phyloP scores from a whole-genome alignment of 2,113 vertebrate genomes.

The Speoplatyrhinus poulsoni region DNA sequence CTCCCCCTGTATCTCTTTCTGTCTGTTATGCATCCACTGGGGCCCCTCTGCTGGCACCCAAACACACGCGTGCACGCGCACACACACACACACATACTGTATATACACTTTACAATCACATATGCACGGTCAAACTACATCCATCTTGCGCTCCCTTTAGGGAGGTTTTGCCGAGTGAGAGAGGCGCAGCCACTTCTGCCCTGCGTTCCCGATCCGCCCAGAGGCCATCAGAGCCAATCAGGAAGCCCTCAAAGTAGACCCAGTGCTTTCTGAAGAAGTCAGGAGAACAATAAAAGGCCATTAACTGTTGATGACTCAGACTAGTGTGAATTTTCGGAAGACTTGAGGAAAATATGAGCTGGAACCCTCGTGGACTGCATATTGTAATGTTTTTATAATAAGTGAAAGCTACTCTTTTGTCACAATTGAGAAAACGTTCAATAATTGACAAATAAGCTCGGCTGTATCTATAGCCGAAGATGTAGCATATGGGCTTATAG shows the following conservation, averaged over 20 bases:
- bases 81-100: slow-evolving; percentile 24
- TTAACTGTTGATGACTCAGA: too few species aligned
- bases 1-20: slow-evolving; percentile 56
- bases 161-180: slow-evolving; percentile 60
- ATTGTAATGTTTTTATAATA: too few species aligned
- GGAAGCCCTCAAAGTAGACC: not conserved
- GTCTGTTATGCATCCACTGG: slow-evolving; percentile 72
- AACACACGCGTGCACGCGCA: slow-evolving; percentile 28
- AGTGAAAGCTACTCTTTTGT: too few species aligned
- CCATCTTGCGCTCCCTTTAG: slow-evolving; percentile 68
- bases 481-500: too few species aligned
- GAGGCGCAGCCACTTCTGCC: slow-evolving; percentile 55
- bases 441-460: too few species aligned
- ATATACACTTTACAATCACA: slow-evolving; percentile 11
- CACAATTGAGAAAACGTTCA: too few species aligned
- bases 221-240: slow-evolving; percentile 47
- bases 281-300: too few species aligned
- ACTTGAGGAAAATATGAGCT: too few species aligned
- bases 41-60: slow-evolving; percentile 44
- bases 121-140: slow-evolving; percentile 43
- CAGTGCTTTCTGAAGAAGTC: not conserved
- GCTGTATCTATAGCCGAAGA: too few species aligned
- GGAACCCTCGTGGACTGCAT: too few species aligned
- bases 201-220: slow-evolving; percentile 54
- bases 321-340: too few species aligned